Evolutionary conservation across 2,113 vertebrate species (phyloP).

Genomic region (Raja brachyura): DNA sequence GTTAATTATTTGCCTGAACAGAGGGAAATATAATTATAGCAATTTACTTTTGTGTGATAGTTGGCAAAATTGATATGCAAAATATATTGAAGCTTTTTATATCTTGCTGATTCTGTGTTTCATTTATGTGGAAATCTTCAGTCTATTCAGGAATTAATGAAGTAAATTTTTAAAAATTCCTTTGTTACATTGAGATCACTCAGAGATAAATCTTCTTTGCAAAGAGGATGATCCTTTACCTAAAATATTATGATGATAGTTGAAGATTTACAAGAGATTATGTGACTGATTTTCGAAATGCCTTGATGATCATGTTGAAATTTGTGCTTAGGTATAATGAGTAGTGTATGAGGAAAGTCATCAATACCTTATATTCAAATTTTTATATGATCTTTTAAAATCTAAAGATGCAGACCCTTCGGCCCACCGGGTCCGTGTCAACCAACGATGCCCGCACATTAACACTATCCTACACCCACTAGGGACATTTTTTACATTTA

Average conservation of each 20-base stretch:
- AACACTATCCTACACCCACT: no score
- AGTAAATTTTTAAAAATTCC: neutral
- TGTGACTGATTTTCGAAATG: neutral
- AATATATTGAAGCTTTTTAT: neutral
- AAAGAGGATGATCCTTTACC: neutral
- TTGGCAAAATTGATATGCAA: neutral
- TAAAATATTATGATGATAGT: neutral
- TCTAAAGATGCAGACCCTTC: no score
- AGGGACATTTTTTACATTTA: no score
- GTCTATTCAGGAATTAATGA: neutral
- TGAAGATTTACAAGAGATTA: neutral
- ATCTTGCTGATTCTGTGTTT: neutral
- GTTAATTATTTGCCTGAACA: neutral
- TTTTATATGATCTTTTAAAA: no score
- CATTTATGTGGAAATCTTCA: neutral
- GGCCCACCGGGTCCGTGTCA: no score
- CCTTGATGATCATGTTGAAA: neutral
- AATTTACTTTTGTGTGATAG: neutral
- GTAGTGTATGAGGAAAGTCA: no score
- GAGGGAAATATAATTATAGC: neutral
- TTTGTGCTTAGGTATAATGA: no score
- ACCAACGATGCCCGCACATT: no score
- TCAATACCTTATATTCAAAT: no score
- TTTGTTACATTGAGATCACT: neutral
- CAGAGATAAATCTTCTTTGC: neutral